A percentile compares a stretch with the other conserved stretches of the same genome.
Conservation (phyloP, 2,113 vertebrate genomes). For the Hydropotes inermis region DNA sequence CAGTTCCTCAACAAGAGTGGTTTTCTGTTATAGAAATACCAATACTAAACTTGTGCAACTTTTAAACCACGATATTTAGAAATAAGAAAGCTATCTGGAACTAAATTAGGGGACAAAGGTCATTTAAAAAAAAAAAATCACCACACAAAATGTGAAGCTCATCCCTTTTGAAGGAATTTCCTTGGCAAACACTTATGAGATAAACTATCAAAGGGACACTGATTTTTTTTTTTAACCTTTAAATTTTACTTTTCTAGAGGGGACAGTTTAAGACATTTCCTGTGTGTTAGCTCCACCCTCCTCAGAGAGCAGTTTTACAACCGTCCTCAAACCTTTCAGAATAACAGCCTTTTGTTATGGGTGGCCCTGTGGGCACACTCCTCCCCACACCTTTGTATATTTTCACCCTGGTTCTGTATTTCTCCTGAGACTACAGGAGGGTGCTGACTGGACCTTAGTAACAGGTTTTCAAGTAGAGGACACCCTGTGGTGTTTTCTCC, state of each 20-base stretch:
- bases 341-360: constrained; percentile 65
- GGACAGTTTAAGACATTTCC: constrained; percentile 75
- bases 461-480: background rate
- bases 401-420: constrained; percentile 38
- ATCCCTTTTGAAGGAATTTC: background rate
- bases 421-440: constrained; percentile 18
- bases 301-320: constrained; percentile 40
- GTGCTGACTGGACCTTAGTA: background rate
- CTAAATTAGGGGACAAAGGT: constrained; percentile 22
- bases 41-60: constrained; percentile 30
- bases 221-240: background rate
- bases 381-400: background rate
- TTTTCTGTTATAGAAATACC: constrained; percentile 55
- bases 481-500: background rate
- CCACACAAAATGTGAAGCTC: background rate
- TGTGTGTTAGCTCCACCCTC: constrained; percentile 71
- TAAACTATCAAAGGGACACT: background rate
- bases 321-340: background rate
- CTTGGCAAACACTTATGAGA: background rate
- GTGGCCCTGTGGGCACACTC: background rate
- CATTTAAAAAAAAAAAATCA: background rate
- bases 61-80: constrained; percentile 38
- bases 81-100: constrained; percentile 45
- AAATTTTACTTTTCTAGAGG: constrained; percentile 52
- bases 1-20: constrained; percentile 13